Base-by-base conservation (phyloP, 2,888 invertebrate genomes). In the Hoplodrina ambigua region DNA sequence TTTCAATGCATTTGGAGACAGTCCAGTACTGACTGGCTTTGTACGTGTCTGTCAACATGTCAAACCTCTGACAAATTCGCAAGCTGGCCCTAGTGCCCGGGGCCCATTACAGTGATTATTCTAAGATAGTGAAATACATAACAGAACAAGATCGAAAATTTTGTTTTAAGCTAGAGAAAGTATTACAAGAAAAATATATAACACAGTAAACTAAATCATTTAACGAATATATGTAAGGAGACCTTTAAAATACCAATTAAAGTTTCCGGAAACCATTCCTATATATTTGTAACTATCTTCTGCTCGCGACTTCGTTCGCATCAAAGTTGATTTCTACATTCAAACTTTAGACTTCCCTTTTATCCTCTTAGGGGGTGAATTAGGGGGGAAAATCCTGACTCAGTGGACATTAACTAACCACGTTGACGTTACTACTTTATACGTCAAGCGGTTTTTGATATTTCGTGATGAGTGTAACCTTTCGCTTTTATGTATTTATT, bases 181-280 rank as follows among this genome's bases (percentile, higher is more conserved):
- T 41, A 49, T 46, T 46, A 50, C 54, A 53, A 56, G 44, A 37
- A 75, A 72, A 69, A 68, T 37, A 76, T 10, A 25, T 25, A 13
- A 25, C 55, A 20, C 74, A 25, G 19, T 17, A 30, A 69, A 69
- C 20, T 49, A 49, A 76, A 49, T 69, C 49, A 53, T 69, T 57
- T 30, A 53, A 53, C 20, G 15, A 76, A 76, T 76, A 69, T 41
- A n/a, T 2, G 25, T n/a, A 44, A n/a, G 30, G 20, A 49, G 57
- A 72, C 77, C 49, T 30, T 54, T 17, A 4, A 30, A 58, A 69
- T 10, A 77, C 15, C 57, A 77, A 76, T 76, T 41, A 54, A 76
- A 69, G 20, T 69, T 33, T 20, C n/a, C 20, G 13, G n/a, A 58
- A 76, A 57, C 8, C 10, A 25, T 67, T 54, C 7, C 7, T 17